Percentiles rank a stretch among this genome's conserved stretches.
These are phyloP conservation scores for Ruditapes philippinarum DNA, from an alignment of 1,140 invertebrate genomes.

Conservation along the genomic window DNA sequence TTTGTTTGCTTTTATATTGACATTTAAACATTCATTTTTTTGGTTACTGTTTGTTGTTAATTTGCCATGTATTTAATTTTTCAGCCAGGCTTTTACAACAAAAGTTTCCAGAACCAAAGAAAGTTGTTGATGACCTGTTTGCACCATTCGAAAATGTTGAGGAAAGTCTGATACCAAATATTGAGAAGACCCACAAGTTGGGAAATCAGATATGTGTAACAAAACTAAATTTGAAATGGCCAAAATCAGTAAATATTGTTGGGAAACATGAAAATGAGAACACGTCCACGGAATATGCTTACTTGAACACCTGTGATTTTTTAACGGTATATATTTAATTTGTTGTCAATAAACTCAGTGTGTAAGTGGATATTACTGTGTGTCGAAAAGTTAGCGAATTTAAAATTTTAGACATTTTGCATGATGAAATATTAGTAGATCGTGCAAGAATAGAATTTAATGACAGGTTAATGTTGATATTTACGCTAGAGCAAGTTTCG, in stretches of 20 bases:
- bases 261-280: constrained; percentile 48
- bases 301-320: constrained; percentile 67
- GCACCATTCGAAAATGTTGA: constrained; percentile 52
- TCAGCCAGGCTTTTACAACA: constrained; percentile 22
- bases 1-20: too few species aligned
- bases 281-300: constrained; percentile 65
- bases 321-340: constrained; percentile 32
- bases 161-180: neutral
- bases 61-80: too few species aligned
- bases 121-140: constrained; percentile 62
- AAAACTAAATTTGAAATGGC: constrained; percentile 64
- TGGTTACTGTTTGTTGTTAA: too few species aligned
- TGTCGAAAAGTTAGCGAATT: too few species aligned
- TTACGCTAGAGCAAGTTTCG: too few species aligned
- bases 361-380: too few species aligned
- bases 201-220: constrained; percentile 50
- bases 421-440: too few species aligned
- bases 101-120: constrained; percentile 61
- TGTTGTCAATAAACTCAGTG: too few species aligned
- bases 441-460: too few species aligned
- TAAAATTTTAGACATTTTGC: too few species aligned
- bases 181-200: neutral
- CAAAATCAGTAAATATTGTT: constrained; percentile 39
- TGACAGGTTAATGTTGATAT: too few species aligned
- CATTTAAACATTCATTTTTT: too few species aligned